Percentiles rank a stretch among this genome's conserved stretches.
Conservation (phyloP, 2,797 vertebrate species). For the Euphonia xanthogaster region DNA sequence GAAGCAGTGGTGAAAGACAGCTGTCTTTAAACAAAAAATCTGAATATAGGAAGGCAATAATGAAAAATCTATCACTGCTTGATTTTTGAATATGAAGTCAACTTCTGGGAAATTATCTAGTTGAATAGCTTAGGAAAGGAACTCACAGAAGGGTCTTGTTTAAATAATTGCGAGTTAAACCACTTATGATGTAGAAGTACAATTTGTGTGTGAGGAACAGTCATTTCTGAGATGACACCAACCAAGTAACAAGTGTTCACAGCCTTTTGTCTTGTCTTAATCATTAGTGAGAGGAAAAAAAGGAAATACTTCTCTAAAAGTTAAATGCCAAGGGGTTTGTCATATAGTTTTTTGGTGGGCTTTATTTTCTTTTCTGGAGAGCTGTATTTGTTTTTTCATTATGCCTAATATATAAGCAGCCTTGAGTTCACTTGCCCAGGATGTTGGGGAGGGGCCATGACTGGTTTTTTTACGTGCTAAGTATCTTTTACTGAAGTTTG, state of each 20-base stretch:
- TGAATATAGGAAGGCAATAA: rapidly evolving
- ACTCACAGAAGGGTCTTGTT: not conserved
- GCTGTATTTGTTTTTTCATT: not conserved
- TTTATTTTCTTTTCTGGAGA: not conserved
- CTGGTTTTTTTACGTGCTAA: not conserved
- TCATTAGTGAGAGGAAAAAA: not conserved
- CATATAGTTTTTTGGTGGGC: rapidly evolving
- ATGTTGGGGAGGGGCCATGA: not conserved
- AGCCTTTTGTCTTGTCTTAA: not conserved
- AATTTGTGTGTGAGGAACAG: not conserved
- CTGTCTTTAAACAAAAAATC: not conserved
- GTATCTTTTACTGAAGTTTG: not conserved
- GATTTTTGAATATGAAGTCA: not conserved
- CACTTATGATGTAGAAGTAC: not conserved
- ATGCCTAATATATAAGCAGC: not conserved
- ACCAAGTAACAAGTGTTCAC: not conserved
- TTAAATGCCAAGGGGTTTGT: not conserved
- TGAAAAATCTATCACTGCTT: not conserved
- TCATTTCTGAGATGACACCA: not conserved
- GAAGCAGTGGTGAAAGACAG: not conserved
- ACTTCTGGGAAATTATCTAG: not conserved
- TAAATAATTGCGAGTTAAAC: not conserved
- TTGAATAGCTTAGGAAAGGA: not conserved
- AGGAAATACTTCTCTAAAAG: not conserved
- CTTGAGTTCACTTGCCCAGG: not conserved